A percentile compares a stretch with the other conserved stretches of the same genome.
Evolutionary conservation across 2,888 invertebrate species (phyloP).

Genomic region (Dermolepida albohirtum): DNA sequence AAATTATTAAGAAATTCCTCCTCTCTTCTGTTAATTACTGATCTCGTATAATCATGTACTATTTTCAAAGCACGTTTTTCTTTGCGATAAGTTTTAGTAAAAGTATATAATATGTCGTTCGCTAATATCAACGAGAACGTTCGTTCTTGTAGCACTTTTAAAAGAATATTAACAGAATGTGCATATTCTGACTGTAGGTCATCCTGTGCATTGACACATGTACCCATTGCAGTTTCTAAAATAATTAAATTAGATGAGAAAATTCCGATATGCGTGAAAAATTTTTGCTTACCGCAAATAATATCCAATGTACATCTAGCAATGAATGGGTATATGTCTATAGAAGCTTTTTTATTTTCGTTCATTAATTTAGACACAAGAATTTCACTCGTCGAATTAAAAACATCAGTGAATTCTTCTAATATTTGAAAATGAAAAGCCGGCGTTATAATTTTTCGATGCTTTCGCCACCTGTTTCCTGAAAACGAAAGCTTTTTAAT

Average conservation of each 20-base stretch:
- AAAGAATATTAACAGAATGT: conserved; percentile 71
- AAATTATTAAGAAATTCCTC: conserved; percentile 38
- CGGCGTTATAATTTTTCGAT: conserved; percentile 65
- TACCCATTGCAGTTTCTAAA: conserved; percentile 76
- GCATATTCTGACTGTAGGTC: conserved; percentile 78
- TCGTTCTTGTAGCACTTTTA: conserved; percentile 49
- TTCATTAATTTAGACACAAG: conserved; percentile 68
- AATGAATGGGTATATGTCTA: conserved; percentile 73
- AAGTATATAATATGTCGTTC: conserved; percentile 65
- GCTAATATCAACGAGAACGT: conserved; percentile 66
- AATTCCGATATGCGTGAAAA: no score
- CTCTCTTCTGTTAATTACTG: conserved; percentile 68
- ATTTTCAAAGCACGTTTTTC: conserved; percentile 66
- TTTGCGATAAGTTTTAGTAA: conserved; percentile 69
- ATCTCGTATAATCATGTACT: conserved; percentile 69
- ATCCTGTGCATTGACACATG: conserved; percentile 76
- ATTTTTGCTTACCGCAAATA: conserved; percentile 67
- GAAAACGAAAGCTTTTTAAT: not conserved
- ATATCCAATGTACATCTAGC: conserved; percentile 71
- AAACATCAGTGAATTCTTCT: conserved; percentile 61
- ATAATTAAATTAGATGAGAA: no score
- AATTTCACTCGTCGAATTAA: conserved; percentile 65
- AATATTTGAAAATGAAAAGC: conserved; percentile 65
- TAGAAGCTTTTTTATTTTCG: conserved; percentile 59
- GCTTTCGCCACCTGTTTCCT: conserved; percentile 64